phyloP scores from a whole-genome alignment of 2,797 vertebrate genomes.

The Limosa lapponica region DNA sequence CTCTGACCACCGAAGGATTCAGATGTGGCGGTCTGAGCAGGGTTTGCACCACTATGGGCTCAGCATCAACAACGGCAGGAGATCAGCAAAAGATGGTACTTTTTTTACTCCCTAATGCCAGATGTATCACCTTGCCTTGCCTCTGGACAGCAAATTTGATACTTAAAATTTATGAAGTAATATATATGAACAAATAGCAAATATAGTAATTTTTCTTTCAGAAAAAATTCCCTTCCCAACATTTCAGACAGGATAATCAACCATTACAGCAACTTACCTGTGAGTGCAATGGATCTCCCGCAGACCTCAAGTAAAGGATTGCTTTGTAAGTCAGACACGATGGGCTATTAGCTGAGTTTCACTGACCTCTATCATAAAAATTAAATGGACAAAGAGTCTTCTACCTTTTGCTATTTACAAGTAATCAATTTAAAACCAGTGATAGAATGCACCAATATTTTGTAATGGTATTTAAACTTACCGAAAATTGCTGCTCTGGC shows the following conservation, averaged over 20 bases:
- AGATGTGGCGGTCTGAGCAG: background rate
- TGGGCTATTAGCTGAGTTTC: background rate
- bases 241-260: background rate
- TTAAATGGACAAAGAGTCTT: background rate
- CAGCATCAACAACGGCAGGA: accelerated
- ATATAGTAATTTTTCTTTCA: background rate
- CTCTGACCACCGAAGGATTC: background rate
- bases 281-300: background rate
- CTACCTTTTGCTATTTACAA: background rate
- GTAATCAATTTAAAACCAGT: background rate
- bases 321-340: background rate
- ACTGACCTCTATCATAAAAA: background rate
- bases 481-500: background rate
- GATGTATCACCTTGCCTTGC: background rate
- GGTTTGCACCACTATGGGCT: background rate
- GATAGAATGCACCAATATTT: background rate
- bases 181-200: background rate
- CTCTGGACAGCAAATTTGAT: background rate
- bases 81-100: background rate
- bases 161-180: background rate
- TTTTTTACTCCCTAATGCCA: background rate
- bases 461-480: background rate
- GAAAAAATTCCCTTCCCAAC: background rate
- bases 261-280: background rate
- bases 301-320: background rate